Conservation (phyloP, 2,113 vertebrate genomes). For the Thymallus thymallus region DNA sequence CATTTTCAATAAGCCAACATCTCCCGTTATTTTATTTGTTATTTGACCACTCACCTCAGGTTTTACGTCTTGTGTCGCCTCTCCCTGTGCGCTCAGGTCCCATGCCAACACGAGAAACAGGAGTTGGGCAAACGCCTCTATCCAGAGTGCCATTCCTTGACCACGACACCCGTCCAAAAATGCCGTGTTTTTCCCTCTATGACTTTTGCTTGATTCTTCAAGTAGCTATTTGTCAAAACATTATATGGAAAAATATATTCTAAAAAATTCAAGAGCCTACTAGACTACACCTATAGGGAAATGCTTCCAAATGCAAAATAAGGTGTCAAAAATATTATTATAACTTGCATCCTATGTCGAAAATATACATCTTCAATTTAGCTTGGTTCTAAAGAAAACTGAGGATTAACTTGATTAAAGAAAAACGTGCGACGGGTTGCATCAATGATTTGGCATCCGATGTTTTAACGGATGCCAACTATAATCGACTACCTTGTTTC, state of each 20-base stretch:
- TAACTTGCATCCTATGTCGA: too few species aligned
- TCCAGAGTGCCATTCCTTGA: constrained; percentile 56
- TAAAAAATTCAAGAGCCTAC: neutral
- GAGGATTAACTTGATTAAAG: neutral
- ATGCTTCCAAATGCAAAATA: too few species aligned
- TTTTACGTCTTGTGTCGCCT: constrained; percentile 54
- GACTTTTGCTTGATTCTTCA: too few species aligned
- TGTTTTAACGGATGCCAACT: too few species aligned
- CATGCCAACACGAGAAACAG: constrained; percentile 60
- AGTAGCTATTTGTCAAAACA: constrained; percentile 62
- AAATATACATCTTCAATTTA: too few species aligned
- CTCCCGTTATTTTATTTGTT: too few species aligned
- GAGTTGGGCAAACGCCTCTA: constrained; percentile 49
- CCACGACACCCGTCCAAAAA: constrained; percentile 7
- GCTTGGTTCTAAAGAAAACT: too few species aligned
- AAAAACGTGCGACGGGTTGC: too few species aligned
- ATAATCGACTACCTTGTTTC: too few species aligned
- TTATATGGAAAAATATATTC: constrained; percentile 28
- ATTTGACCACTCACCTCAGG: constrained; percentile 64
- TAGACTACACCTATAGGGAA: constrained; percentile 6
- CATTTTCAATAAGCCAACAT: too few species aligned
- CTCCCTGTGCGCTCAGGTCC: constrained; percentile 57
- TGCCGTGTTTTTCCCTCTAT: neutral
- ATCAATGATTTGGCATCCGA: too few species aligned
- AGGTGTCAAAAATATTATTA: too few species aligned